phyloP scores from a whole-genome alignment of 2,797 vertebrate species.

The Perodicticus potto region DNA sequence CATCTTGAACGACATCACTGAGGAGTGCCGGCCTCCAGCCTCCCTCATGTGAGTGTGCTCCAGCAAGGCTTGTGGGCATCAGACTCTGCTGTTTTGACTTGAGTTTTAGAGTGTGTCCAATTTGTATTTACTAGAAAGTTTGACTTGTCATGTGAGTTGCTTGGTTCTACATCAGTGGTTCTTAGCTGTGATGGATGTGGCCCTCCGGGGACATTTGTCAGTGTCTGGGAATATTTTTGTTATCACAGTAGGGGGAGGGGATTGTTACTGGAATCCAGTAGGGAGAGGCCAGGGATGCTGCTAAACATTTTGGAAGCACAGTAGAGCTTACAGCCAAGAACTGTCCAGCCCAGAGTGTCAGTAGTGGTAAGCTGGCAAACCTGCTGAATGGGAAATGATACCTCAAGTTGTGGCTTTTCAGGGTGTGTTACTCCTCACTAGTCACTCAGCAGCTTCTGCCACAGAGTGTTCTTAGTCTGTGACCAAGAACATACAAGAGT shows the following conservation, averaged over 20 bases:
- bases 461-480: background rate
- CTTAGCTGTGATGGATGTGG: background rate
- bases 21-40: constrained; percentile 88
- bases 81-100: background rate
- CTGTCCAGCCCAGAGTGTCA: background rate
- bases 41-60: constrained; percentile 91
- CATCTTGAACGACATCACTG: constrained; percentile 92
- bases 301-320: no score
- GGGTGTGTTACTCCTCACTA: background rate
- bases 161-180: background rate
- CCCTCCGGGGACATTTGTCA: background rate
- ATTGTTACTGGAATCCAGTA: background rate
- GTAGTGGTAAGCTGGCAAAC: background rate
- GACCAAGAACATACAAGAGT: background rate
- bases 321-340: background rate
- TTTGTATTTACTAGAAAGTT: background rate
- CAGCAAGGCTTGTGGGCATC: rapidly evolving
- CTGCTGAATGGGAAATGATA: background rate
- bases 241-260: background rate
- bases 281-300: background rate
- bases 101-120: background rate
- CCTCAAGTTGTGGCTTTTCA: background rate
- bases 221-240: background rate
- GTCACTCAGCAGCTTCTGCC: background rate
- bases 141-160: background rate